Evolutionary conservation across 2,888 invertebrate genomes (phyloP), one percentile per base, ranked within the genome.

Genomic region (Pediacus dermestoides): DNA sequence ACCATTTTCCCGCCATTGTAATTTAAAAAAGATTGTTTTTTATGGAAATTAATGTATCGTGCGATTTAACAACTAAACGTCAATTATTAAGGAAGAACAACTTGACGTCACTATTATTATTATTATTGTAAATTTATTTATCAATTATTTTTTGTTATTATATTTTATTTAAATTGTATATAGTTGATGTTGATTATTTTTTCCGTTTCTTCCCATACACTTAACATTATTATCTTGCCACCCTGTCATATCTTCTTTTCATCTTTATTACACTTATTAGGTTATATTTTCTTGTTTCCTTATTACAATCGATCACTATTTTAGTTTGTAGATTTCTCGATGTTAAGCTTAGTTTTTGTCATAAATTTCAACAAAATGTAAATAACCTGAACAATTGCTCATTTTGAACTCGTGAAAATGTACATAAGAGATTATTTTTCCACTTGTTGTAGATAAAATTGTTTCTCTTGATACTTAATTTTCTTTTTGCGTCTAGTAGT

Each of bases 301-400:
- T 16, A 10, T 28, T 8, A 30, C 10, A 11, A 26, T 32, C 16
- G 34, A 26, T 10, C 15, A 42, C 21, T 30, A 38, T 37, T 34
- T 44, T 33, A 34, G 14, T 36, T 26, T 25, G 33, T 16, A 14
- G 16, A n/a, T 18, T 18, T 18, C 27, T 4, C n/a, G n/a, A n/a
- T n/a, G n/a, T n/a, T n/a, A n/a, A n/a, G n/a, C n/a, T n/a, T n/a
- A n/a, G 31, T 37, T 34, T 37, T 38, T 44, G 15, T 31, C 39
- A 30, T 39, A 39, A 45, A 45, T 47, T n/a, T 37, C 35, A 38
- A 37, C 35, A 39, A 44, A 44, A 48, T 60, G 58, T 59, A 52
- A 47, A 55, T 56, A 57, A 57, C 58, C 62, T 62, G 62, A 62
- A 60, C 50, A 60, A 52, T 62, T 62, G 62, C 62, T 62, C 62